Evolutionary conservation across 2,797 vertebrate species (phyloP).

Genomic region (Pyrocephalus nanus): DNA sequence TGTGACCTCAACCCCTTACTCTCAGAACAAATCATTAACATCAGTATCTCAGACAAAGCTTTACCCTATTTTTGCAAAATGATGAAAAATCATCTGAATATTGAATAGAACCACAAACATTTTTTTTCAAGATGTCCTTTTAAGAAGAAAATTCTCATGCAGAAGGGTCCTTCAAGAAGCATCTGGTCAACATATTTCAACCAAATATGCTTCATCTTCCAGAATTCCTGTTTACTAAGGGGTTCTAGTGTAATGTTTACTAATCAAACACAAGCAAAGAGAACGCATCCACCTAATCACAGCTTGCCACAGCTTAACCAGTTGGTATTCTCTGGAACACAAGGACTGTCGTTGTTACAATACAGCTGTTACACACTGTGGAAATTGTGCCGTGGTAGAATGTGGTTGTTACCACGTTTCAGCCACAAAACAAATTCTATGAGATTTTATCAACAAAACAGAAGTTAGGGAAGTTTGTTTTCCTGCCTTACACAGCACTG

Average conservation of each 20-base stretch:
- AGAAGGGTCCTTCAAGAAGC: neutral
- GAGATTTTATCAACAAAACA: neutral
- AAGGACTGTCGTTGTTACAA: neutral
- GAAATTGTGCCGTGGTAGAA: neutral
- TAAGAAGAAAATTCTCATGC: neutral
- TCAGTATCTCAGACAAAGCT: neutral
- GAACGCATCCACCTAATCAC: no score
- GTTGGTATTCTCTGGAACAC: neutral
- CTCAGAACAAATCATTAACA: constrained; percentile 5
- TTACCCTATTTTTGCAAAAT: neutral
- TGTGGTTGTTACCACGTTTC: neutral
- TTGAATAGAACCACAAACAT: accelerated
- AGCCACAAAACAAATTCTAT: neutral
- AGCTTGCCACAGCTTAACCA: neutral
- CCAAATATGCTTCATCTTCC: neutral
- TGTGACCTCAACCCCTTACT: constrained; percentile 20
- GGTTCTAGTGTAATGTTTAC: neutral
- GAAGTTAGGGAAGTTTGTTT: neutral
- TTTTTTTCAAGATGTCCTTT: neutral
- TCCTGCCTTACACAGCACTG: neutral
- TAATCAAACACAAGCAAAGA: neutral
- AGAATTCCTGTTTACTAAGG: neutral
- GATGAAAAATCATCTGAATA: neutral
- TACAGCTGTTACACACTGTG: neutral
- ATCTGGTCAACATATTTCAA: neutral